Percentiles rank a stretch among this genome's conserved stretches.
phyloP scores from a whole-genome alignment of 2,888 invertebrate species.

The Silvanus unidentatus region DNA sequence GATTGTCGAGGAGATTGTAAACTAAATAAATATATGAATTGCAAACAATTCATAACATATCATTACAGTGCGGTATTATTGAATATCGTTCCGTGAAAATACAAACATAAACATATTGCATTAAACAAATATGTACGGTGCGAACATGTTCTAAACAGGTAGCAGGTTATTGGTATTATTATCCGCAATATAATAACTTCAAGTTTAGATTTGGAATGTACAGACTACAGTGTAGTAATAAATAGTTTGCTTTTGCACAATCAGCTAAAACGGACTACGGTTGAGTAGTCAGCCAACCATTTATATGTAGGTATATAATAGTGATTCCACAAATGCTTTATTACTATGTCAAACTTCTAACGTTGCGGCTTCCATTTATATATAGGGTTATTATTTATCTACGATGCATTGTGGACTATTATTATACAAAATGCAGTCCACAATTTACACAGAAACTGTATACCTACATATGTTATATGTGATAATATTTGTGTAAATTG shows the following conservation, averaged over 20 bases:
- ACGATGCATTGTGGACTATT: conserved; percentile 7
- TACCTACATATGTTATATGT: background rate
- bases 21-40: no score
- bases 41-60: no score
- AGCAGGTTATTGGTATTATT: no score
- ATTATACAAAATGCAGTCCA: conserved; percentile 6
- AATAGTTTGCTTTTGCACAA: conserved; percentile 17
- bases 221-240: background rate
- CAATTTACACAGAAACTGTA: conserved; percentile 5
- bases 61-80: no score
- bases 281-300: conserved; percentile 17
- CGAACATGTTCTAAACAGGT: no score
- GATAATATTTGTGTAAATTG: conserved; percentile 1
- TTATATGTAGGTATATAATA: background rate
- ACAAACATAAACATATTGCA: no score
- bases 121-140: no score
- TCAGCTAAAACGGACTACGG: conserved; percentile 18
- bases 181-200: no score
- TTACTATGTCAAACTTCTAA: conserved; percentile 22
- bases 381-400: conserved; percentile 19
- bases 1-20: no score
- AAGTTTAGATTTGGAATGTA: no score
- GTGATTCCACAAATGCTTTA: conserved; percentile 20
- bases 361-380: conserved; percentile 14
- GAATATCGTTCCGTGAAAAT: no score